phyloP scores from a whole-genome alignment of 2,888 invertebrate species.

The Melanophora roralis region DNA sequence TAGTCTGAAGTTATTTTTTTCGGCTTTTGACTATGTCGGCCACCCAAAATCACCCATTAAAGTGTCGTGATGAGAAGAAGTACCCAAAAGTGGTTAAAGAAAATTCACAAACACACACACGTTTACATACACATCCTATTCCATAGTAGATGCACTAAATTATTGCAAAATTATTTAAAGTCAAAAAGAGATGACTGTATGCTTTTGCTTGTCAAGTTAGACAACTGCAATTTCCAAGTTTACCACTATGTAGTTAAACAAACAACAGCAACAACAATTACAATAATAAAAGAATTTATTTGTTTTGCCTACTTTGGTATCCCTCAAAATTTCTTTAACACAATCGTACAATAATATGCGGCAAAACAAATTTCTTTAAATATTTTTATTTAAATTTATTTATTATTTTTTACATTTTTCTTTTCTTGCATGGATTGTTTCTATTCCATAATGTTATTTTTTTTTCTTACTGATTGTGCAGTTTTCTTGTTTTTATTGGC shows the following conservation, averaged over 20 bases:
- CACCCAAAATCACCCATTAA: conserved; percentile 18
- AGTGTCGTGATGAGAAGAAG: neutral
- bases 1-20: conserved; percentile 39
- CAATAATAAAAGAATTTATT: conserved; percentile 30
- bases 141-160: conserved; percentile 33
- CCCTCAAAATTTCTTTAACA: neutral
- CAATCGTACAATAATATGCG: neutral
- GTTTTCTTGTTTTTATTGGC: no score
- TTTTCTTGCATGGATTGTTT: conserved; percentile 2
- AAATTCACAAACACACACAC: conserved; percentile 27
- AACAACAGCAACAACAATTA: conserved; percentile 21
- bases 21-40: conserved; percentile 23
- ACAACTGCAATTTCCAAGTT: conserved; percentile 50
- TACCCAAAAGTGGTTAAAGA: conserved; percentile 25
- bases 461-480: neutral
- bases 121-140: conserved; percentile 1
- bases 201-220: conserved; percentile 1
- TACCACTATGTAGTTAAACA: no score
- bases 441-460: conserved; percentile 10
- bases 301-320: conserved; percentile 12
- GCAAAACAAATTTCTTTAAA: conserved; percentile 23
- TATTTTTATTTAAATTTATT: conserved; percentile 32
- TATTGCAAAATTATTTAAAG: conserved; percentile 61
- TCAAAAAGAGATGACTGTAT: conserved; percentile 61
- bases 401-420: conserved; percentile 20